Evolutionary conservation across 2,888 invertebrate genomes (phyloP), one percentile per base, ranked within the genome.

Genomic region (Erebia ligea): DNA sequence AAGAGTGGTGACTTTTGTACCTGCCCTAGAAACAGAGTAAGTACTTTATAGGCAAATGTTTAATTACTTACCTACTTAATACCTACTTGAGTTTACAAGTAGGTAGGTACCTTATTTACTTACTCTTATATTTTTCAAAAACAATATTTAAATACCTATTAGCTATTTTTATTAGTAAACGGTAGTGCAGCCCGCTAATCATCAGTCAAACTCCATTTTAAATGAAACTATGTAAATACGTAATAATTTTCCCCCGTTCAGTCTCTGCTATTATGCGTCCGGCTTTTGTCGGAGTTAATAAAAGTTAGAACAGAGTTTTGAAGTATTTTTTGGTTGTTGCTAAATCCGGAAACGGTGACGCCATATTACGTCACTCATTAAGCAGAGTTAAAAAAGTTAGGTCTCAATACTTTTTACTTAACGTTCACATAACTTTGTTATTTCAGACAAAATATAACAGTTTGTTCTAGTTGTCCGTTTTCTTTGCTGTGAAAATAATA

Each of bases 321-420:
- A 59, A 17, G 54, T 54, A 54, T 54, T 54, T 54, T 54, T 61
- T 17, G 59, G 4, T 40, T 40, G 40, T n/a, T 59, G 34, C 59
- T 73, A 75, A 76, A 82, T 75, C 54, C 69, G 64, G 42, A 57
- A 68, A 78, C 76, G 70, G 69, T 75, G 54, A 71, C 71, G 66
- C 73, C 69, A 70, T 73, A 56, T 73, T 72, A 66, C 64, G 70
- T 67, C 68, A 75, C 69, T 62, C 69, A 76, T 81, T 79, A 76
- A 73, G 70, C 65, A 42, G 70, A 70, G 64, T 78, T 76, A 73
- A 69, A 50, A 73, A 77, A 76, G 69, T 69, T 70, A 68, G 73
- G 73, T 78, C 72, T 54, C 75, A 71, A 75, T 73, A 56, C 56
- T 25, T 57, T 57, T 25, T 13, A 57, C 8, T 57, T 57, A 25